Evolutionary conservation across 35 echinoderm and acorn worm genomes (phyloP).

Genomic region (Diadema setosum): DNA sequence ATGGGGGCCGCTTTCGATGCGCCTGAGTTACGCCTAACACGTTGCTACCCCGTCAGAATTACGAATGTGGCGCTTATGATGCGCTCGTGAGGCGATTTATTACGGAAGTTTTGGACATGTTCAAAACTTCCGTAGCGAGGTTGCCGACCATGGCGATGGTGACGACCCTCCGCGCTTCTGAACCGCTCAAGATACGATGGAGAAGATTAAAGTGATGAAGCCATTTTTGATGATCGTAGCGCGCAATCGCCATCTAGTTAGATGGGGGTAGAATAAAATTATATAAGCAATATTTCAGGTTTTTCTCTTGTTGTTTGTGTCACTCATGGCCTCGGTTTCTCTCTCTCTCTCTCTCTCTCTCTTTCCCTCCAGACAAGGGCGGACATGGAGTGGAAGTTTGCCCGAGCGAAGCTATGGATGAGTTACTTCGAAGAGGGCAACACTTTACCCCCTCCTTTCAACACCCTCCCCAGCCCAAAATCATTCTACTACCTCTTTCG

Average conservation of each 20-base stretch:
- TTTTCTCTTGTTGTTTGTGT: not conserved
- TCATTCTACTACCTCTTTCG: constrained; percentile 74
- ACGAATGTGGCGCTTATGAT: too few relatives aligned
- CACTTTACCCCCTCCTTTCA: constrained; percentile 83
- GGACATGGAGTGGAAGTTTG: constrained; percentile 94
- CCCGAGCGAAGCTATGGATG: constrained; percentile 93
- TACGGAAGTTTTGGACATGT: too few relatives aligned
- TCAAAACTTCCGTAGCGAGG: too few relatives aligned
- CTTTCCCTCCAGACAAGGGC: not conserved
- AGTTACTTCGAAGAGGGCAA: constrained; percentile 97
- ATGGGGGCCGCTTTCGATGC: too few relatives aligned
- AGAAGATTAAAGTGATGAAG: too few relatives aligned
- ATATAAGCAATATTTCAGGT: not conserved
- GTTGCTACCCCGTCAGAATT: too few relatives aligned
- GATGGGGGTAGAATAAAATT: not conserved
- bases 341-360: not conserved
- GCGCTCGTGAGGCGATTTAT: too few relatives aligned
- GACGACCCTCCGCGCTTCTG: too few relatives aligned
- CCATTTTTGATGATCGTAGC: too few relatives aligned
- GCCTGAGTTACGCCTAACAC: too few relatives aligned
- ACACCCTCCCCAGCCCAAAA: constrained; percentile 85
- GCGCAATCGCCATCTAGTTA: not conserved
- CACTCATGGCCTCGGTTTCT: not conserved
- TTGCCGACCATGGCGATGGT: too few relatives aligned
- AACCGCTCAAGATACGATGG: too few relatives aligned